phyloP scores from a whole-genome alignment of 2,797 vertebrate genomes.

The Yasuhikotakia modesta region DNA sequence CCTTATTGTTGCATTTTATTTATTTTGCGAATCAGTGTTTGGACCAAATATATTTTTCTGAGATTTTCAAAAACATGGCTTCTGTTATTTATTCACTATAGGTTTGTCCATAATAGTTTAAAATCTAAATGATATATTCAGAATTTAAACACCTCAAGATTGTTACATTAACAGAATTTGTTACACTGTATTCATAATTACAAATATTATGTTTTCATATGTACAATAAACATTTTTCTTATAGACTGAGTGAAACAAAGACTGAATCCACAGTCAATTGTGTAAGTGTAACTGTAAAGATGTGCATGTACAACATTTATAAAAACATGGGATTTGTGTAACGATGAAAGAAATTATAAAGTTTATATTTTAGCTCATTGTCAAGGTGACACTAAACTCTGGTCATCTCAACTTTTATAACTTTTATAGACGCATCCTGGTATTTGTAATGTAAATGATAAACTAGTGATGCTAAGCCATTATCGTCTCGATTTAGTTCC shows the following conservation, averaged over 20 bases:
- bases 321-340: too few relatives aligned
- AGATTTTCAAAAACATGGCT: conserved; percentile 61
- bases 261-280: neutral
- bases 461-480: neutral
- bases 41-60: conserved; percentile 82
- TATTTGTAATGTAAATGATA: too few relatives aligned
- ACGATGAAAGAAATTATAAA: too few relatives aligned
- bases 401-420: too few relatives aligned
- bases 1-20: conserved; percentile 70
- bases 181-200: conserved; percentile 33
- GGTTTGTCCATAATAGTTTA: conserved; percentile 17
- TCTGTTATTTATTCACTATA: conserved; percentile 41
- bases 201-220: conserved; percentile 24
- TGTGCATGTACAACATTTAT: too few relatives aligned
- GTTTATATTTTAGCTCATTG: too few relatives aligned
- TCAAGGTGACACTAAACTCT: too few relatives aligned
- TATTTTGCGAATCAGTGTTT: conserved; percentile 79
- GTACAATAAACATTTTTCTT: conserved; percentile 30
- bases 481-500: too few relatives aligned
- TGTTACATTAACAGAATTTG: conserved; percentile 27
- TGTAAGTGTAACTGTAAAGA: too few relatives aligned
- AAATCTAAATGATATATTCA: conserved; percentile 12
- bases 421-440: too few relatives aligned
- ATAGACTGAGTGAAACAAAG: neutral
- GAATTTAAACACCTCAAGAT: conserved; percentile 29